Percentiles rank a stretch among this genome's conserved stretches.
These are phyloP conservation scores for Apaloderma vittatum DNA, from an alignment of 2,113 vertebrate species.

Conservation along the genomic window DNA sequence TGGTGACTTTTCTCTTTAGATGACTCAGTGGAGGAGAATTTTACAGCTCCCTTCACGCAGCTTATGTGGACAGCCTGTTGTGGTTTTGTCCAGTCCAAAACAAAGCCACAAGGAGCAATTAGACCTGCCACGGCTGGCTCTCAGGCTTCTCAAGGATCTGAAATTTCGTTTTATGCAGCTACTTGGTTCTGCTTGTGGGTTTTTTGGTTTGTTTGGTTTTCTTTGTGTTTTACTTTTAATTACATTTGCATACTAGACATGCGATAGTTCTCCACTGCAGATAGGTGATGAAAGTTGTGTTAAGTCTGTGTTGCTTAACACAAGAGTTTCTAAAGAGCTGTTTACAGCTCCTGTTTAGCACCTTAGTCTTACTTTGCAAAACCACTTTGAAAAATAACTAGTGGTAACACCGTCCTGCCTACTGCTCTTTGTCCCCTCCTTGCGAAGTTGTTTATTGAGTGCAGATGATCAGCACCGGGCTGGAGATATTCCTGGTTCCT, in stretches of 20 bases:
- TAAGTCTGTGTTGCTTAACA: neutral
- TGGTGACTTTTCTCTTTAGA: neutral
- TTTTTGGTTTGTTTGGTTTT: neutral
- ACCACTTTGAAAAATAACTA: neutral
- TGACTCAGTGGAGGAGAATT: neutral
- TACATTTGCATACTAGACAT: neutral
- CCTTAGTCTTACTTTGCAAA: neutral
- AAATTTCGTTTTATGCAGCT: neutral
- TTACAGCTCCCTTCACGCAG: accelerated
- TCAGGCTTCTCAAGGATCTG: neutral
- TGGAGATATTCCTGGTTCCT: neutral
- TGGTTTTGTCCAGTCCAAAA: neutral
- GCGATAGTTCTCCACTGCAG: neutral
- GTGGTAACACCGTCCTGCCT: neutral
- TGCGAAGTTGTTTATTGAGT: accelerated
- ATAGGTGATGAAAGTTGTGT: neutral
- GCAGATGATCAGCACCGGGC: accelerated
- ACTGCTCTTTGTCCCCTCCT: neutral
- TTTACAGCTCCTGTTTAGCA: neutral
- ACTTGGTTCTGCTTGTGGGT: neutral
- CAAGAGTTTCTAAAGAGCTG: neutral
- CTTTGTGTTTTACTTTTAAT: neutral
- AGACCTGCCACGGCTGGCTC: neutral
- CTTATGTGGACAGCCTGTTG: accelerated
- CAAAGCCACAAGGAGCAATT: neutral